phyloP scores from a whole-genome alignment of 2,888 invertebrate genomes.

The Malacosoma neustria region DNA sequence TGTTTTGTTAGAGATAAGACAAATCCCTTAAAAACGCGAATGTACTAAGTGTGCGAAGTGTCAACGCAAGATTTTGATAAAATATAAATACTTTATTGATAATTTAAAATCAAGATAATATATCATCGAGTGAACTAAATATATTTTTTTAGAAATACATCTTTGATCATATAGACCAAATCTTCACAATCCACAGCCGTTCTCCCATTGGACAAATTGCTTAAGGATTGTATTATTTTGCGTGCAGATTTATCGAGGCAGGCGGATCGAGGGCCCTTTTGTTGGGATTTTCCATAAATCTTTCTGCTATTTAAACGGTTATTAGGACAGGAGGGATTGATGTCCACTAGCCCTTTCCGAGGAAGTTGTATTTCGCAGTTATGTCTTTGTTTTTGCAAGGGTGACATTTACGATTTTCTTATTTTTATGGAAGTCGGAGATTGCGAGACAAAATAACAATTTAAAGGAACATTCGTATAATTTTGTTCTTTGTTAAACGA shows the following conservation, averaged over 20 bases:
- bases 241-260: conserved; percentile 65
- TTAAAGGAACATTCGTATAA: not conserved
- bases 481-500: not conserved
- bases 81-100: too few species aligned
- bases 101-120: too few species aligned
- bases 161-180: not conserved
- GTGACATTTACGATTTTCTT: not conserved
- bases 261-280: conserved; percentile 57
- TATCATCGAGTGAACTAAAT: conserved; percentile 21
- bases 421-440: not conserved
- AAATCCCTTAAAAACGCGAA: too few species aligned
- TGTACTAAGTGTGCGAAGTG: too few species aligned
- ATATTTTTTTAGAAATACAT: conserved; percentile 3
- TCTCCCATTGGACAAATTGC: conserved; percentile 62
- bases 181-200: conserved; percentile 49
- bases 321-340: conserved; percentile 65
- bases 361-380: conserved; percentile 10
- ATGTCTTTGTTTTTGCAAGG: not conserved
- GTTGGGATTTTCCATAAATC: conserved; percentile 68
- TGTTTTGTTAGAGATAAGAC: too few species aligned
- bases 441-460: not conserved
- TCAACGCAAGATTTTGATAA: too few species aligned
- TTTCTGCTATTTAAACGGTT: conserved; percentile 66
- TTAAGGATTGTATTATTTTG: conserved; percentile 64
- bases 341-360: conserved; percentile 39